Evolutionary conservation across 2,113 vertebrate genomes (phyloP).

Genomic region (Alectura lathami): DNA sequence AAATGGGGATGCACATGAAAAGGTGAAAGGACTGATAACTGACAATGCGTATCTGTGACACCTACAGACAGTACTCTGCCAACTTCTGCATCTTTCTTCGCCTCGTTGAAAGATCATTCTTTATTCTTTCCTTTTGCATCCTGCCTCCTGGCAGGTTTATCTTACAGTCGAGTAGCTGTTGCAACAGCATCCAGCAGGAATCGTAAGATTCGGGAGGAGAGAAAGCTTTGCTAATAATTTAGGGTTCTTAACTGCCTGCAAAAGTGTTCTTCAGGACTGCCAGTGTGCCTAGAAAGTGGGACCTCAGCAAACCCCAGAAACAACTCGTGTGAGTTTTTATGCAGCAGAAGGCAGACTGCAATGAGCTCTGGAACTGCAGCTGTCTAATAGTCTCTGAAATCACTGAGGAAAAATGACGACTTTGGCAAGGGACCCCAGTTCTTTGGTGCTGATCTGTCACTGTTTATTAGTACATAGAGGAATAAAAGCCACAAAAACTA

Average conservation of each 20-base stretch:
- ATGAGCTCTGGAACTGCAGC: background rate
- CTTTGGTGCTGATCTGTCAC: background rate
- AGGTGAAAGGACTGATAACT: background rate
- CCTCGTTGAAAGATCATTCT: background rate
- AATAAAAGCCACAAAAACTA: conserved; percentile 15
- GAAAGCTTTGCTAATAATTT: background rate
- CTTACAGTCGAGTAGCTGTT: background rate
- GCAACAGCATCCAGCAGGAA: background rate
- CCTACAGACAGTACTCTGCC: background rate
- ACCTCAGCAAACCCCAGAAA: background rate
- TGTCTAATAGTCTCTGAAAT: background rate
- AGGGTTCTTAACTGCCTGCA: background rate
- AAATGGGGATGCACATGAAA: background rate
- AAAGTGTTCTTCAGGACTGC: background rate
- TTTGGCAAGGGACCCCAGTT: conserved; percentile 24
- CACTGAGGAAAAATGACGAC: conserved; percentile 17
- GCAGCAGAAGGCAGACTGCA: background rate
- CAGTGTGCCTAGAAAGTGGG: background rate
- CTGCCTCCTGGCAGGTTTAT: background rate
- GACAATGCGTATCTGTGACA: rapidly evolving
- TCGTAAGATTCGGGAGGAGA: background rate
- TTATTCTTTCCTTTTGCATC: background rate
- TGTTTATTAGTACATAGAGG: background rate
- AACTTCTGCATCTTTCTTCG: background rate
- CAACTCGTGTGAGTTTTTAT: background rate